These are phyloP conservation scores for Xanthia icteritia DNA, from an alignment of 2,888 invertebrate species.

Conservation along the genomic window DNA sequence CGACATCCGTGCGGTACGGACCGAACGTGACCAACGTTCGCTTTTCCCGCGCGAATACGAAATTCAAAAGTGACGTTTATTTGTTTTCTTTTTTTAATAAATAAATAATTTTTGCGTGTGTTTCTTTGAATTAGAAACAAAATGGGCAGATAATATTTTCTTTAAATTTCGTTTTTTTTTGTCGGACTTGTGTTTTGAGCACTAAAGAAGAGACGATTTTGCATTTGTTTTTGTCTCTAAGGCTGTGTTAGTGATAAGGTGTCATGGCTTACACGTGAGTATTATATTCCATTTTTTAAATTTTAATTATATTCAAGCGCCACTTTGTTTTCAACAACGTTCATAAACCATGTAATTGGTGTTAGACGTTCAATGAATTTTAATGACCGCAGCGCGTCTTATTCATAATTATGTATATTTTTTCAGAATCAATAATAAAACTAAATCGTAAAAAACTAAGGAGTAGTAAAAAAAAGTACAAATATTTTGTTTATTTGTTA, in stretches of 20 bases:
- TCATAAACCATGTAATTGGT: conserved; percentile 38
- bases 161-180: conserved; percentile 19
- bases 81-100: conserved; percentile 1
- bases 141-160: conserved; percentile 57
- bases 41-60: conserved; percentile 74
- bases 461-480: background rate
- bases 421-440: background rate
- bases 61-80: conserved; percentile 54
- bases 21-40: conserved; percentile 70
- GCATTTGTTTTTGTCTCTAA: conserved; percentile 49
- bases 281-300: conserved; percentile 18
- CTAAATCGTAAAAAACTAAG: background rate
- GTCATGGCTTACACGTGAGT: conserved; percentile 67
- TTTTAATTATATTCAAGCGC: conserved; percentile 33
- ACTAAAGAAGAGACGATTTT: conserved; percentile 29
- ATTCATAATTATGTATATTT: too few relatives aligned
- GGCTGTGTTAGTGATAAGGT: conserved; percentile 62
- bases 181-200: conserved; percentile 44
- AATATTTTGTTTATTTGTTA: background rate
- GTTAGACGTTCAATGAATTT: conserved; percentile 30
- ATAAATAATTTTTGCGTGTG: conserved; percentile 31
- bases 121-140: conserved; percentile 33
- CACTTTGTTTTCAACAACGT: conserved; percentile 31
- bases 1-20: conserved; percentile 66
- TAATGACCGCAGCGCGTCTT: conserved; percentile 6